Base-by-base conservation (phyloP, 2,113 vertebrate species). In the Phrynocephalus versicolor region DNA sequence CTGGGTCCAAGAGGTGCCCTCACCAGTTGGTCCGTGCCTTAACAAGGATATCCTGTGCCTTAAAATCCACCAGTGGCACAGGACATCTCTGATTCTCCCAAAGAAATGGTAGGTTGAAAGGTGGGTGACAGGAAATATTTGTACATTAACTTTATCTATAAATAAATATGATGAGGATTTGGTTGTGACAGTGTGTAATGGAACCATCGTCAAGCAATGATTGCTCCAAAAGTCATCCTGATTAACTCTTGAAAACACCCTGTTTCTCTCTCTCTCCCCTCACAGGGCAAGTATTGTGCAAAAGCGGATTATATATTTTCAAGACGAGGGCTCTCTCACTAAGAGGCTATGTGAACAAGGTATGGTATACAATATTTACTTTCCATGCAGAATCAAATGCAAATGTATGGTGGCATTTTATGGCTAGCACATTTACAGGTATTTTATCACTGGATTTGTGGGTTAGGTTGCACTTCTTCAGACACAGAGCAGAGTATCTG, bases 271-370 rank as follows among this genome's bases (percentile, higher is more conserved):
- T 83, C 35, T 70, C 79, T 84, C 81, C 35, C 67, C 79, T 84
- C 81, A 60, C 84, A 99, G 98, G 93, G 98, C 98, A 84, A 99
- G 98, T 91, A 99, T 99, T 76, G 98, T 99, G 89, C 98, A 99
- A 96, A 99, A 98, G 89, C 97, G 97, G 88, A 98, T 99, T 27
- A 99, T 99, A 94, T 98, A 98, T 96, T 99, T 99, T 94, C 98
- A 99, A 94, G 98, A 99, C 91, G 98, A 99, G 89, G 98, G 98
- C 62, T 97, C 97, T 67, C 97, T 99, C 88, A 99, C 98, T 18
- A 99, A 97, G 96, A 97, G 95, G 91, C 97, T 99, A 90, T 99
- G 98, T 96, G 98, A 99, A 93, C 99, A 96, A 98, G 98, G 98
- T 99, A 97, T 93, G 95, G 25, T 71, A 35, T 87, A 88, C 0